A percentile compares a stretch with the other conserved stretches of the same genome.
These are phyloP conservation scores for Barypeithes pellucidus DNA, from an alignment of 2,888 invertebrate species.

Conservation along the genomic window DNA sequence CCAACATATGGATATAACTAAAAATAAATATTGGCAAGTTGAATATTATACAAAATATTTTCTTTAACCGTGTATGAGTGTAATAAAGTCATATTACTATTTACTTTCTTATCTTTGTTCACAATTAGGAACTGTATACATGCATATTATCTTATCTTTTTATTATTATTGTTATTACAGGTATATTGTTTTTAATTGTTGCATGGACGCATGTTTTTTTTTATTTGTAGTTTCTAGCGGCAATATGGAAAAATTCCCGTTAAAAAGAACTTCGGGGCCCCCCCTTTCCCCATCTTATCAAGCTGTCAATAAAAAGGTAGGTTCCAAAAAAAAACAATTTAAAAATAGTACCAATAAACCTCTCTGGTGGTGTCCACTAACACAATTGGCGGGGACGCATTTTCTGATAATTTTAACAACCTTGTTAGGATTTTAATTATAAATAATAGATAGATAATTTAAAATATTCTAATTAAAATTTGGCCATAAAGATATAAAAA, in stretches of 20 bases:
- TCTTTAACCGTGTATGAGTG: not conserved
- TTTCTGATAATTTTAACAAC: too few relatives aligned
- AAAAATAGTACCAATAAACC: constrained; percentile 4
- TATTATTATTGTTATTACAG: constrained; percentile 7
- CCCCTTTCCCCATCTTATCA: constrained; percentile 75
- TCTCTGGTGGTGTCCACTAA: too few relatives aligned
- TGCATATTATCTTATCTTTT: too few relatives aligned
- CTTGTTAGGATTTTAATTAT: too few relatives aligned
- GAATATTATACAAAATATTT: not conserved
- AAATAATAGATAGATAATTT: too few relatives aligned
- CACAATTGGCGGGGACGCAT: too few relatives aligned
- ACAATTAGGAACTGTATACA: not conserved
- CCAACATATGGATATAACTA: not conserved
- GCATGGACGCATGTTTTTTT: constrained; percentile 40
- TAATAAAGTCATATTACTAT: not conserved
- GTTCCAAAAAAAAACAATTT: constrained; percentile 44
- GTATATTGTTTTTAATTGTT: constrained; percentile 1
- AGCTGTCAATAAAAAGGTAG: constrained; percentile 77
- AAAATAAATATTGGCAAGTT: not conserved
- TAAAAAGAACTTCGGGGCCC: constrained; percentile 71
- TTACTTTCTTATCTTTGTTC: not conserved
- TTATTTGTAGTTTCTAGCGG: constrained; percentile 40
- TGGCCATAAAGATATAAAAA: too few relatives aligned
- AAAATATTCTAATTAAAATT: too few relatives aligned
- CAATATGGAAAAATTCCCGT: constrained; percentile 81